Base-by-base conservation (phyloP, 1,140 invertebrate species). In the Rhynchophorus ferrugineus region DNA sequence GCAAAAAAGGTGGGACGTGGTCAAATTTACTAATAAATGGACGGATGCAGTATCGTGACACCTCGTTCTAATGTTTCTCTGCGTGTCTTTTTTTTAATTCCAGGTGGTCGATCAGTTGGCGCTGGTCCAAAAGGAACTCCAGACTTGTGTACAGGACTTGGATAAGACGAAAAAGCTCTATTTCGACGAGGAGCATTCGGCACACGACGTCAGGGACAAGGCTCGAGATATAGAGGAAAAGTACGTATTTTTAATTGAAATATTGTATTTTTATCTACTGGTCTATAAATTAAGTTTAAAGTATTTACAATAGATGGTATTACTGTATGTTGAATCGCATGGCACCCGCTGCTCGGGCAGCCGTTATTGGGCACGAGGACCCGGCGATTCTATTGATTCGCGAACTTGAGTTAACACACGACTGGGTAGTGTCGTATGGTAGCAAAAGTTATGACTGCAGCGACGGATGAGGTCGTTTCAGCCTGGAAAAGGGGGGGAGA, bases 211-310 rank as follows among this genome's bases (percentile, higher is more conserved):
- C 1, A 77, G 93, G 36, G 90, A 93, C 64, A 97, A 96, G 68
- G 90, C 92, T 44, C 84, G 87, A 59, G 92, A 96, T 54, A 94
- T 95, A 53, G 94, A 97, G 70, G 92, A 96, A 73, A 97, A 95
- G 87, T 95, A 75, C 60, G 58, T 57, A 6, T 33, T 18, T n/a
- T 19, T 18, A 7, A 3, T 3, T 14, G 14, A 13, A 8, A 19
- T 41, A 41, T 16, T 13, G n/a, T 6, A 6, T 7, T 6, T 19
- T 41, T n/a, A 24, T 1, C 3, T 14, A 41, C 47, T 48, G 13
- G 7, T 7, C 5, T n/a, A n/a, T n/a, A n/a, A n/a, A n/a, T n/a
- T n/a, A n/a, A n/a, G n/a, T n/a, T n/a, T n/a, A n/a, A n/a, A n/a
- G n/a, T n/a, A n/a, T n/a, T n/a, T n/a, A n/a, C n/a, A n/a, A n/a